Evolutionary conservation across 2,113 vertebrate species (phyloP).

Genomic region (Psilopsiagon aymara): DNA sequence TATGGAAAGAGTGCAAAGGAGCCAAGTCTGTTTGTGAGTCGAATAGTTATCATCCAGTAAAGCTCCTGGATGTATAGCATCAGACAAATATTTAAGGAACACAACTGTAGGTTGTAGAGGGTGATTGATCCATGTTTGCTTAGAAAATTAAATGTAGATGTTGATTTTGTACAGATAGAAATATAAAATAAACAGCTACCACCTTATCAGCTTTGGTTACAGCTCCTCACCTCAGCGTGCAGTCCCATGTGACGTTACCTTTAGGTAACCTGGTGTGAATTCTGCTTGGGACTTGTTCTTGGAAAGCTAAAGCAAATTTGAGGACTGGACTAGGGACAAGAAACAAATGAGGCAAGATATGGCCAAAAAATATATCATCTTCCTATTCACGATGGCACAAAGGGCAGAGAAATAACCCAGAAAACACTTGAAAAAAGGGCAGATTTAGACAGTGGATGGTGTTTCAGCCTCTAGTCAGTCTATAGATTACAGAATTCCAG

Average conservation of each 20-base stretch:
- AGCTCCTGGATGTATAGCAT: neutral
- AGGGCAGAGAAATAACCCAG: neutral
- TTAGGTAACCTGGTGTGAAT: neutral
- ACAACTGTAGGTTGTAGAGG: conserved; percentile 12
- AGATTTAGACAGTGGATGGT: neutral
- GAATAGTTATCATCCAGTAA: neutral
- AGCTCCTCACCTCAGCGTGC: accelerated
- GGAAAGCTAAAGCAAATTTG: neutral
- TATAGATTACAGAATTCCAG: neutral
- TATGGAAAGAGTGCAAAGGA: neutral
- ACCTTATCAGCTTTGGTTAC: neutral
- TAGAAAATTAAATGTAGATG: neutral
- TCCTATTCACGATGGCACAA: neutral
- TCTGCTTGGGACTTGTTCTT: neutral
- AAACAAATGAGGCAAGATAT: neutral
- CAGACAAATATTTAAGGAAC: conserved; percentile 8
- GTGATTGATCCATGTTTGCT: neutral
- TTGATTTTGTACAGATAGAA: neutral
- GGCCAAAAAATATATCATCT: neutral
- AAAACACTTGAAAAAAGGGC: neutral
- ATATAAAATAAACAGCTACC: neutral
- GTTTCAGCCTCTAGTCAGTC: neutral
- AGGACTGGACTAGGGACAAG: neutral
- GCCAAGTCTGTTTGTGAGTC: neutral
- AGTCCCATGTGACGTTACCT: neutral